Base-by-base conservation (phyloP, 2,888 invertebrate genomes). In the Apotomis turbidana region DNA sequence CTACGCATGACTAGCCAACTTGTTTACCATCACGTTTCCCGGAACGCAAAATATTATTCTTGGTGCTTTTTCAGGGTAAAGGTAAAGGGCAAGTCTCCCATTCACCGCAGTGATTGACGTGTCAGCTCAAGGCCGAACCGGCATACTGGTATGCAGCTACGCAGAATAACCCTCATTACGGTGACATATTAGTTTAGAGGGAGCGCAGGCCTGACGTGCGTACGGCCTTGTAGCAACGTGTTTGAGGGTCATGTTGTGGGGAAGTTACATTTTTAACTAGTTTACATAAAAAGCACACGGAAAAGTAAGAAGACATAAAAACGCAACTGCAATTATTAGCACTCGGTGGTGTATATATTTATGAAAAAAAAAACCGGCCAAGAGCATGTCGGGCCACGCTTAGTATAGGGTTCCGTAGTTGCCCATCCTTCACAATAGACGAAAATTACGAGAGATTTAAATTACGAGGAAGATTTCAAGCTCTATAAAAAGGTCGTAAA, bases 171-270 rank as follows among this genome's bases (percentile, higher is more conserved):
- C 55, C 55, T 55, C 55, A 55, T 55, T 55, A 55, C 55, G 27
- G 27, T 55, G 55, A 55, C 36, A 10, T 55, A 55, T 55, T 55
- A 55, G 55, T 55, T 55, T 36, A 55, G 55, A 36, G 54, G 54
- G 54, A 9, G 3, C 8, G 15, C 8, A 4, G 54, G 54, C 54
- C 13, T 54, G 54, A 54, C 54, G 13, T 13, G 54, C 54, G 54
- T 27, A 54, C 27, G 54, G 54, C 8, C 54, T 54, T 15, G 8
- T 13, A 8, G 13, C 6, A 8, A 15, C 15, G 9, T 54, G 15
- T 54, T 54, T 9, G 9, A 15, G 54, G 8, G 3, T 15, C 13
- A 13, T 54, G 27, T 8, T 9, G 13, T 9, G 54, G 54, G 27
- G 54, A 15, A 54, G 54, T 13, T 15, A 6, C 3, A 27, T 41